Base-by-base conservation (phyloP, 2,797 vertebrate species). In the Paratrypauchen microcephalus region DNA sequence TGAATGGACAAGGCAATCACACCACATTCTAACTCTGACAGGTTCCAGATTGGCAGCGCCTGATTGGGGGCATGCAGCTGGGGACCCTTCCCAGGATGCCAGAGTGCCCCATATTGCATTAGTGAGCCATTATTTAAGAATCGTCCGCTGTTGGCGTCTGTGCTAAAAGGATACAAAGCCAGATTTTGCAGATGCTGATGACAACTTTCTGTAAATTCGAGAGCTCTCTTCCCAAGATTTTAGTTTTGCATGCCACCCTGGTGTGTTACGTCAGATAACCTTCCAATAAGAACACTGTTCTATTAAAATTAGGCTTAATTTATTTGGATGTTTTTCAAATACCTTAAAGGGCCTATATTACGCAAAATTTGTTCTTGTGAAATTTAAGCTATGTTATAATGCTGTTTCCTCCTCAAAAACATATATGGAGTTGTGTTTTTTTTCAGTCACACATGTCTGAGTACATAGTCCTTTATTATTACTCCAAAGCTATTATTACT, bases 11-110 rank as follows among this genome's bases (percentile, higher is more conserved):
- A 76, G 71, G 61, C 76, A 83, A 65, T 77, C 67, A 80, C 84
- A 88, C 77, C 87, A 78, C 65, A 58, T 71, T 74, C 80, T 60
- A 80, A 74, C 67, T 78, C 73, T 83, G 81, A 84, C 76, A 24
- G 52, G n/a, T 11, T 86, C 69, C 78, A 83, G 66, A 73, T 82
- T 84, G 83, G 79, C 62, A 26, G 1, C 60, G 50, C 72, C 70
- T 63, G 82, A 89, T 89, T 69, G 73, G 81, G 80, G 77, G 64
- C 78, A 64, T 65, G 57, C 79, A 78, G 74, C 75, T 66, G 72
- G 73, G 74, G 81, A 78, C 26, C 23, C 13, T 60, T 83, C 68
- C 21, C 32, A 9, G 66, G 77, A 76, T 69, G 75, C 73, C 30
- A 23, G 76, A 15, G 59, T 64, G 75, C 1, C 67, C 71, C 70